Percentiles rank a stretch among this genome's conserved stretches.
phyloP scores from a whole-genome alignment of 2,888 invertebrate genomes.

The Lasioglossum pauxillum region DNA sequence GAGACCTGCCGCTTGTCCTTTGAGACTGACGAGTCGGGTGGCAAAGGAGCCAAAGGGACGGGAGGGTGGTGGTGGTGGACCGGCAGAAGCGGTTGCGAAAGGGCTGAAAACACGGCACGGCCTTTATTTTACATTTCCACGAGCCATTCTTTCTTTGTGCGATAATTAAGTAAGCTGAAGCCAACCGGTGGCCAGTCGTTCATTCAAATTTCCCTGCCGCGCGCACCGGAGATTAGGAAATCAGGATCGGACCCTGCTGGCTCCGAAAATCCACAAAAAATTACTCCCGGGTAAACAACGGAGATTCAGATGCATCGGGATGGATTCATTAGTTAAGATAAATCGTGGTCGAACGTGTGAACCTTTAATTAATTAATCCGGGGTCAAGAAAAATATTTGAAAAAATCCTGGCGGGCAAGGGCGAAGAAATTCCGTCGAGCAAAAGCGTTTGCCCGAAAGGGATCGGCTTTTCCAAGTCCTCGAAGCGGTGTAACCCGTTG shows the following conservation, averaged over 20 bases:
- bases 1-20: conserved; percentile 69
- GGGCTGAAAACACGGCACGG: conserved; percentile 71
- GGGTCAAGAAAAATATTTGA: not conserved
- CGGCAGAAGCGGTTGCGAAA: conserved; percentile 59
- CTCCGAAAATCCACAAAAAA: not conserved
- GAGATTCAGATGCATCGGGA: fast-evolving
- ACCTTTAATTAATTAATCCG: not conserved
- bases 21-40: conserved; percentile 71
- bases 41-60: conserved; percentile 55
- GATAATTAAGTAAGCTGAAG: conserved; percentile 75
- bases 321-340: no score
- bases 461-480: not conserved
- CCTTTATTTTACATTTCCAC: conserved; percentile 76
- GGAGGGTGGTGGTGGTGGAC: conserved; percentile 41
- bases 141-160: conserved; percentile 73
- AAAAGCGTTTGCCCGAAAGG: not conserved
- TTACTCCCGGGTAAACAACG: not conserved
- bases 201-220: conserved; percentile 63
- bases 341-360: no score
- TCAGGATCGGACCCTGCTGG: not conserved
- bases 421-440: not conserved
- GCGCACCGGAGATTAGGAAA: conserved; percentile 23
- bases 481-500: not conserved
- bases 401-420: not conserved
- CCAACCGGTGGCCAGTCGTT: conserved; percentile 69